A percentile compares a stretch with the other conserved stretches of the same genome.
Conservation (phyloP, 2,113 vertebrate genomes). For the Rynchops niger region DNA sequence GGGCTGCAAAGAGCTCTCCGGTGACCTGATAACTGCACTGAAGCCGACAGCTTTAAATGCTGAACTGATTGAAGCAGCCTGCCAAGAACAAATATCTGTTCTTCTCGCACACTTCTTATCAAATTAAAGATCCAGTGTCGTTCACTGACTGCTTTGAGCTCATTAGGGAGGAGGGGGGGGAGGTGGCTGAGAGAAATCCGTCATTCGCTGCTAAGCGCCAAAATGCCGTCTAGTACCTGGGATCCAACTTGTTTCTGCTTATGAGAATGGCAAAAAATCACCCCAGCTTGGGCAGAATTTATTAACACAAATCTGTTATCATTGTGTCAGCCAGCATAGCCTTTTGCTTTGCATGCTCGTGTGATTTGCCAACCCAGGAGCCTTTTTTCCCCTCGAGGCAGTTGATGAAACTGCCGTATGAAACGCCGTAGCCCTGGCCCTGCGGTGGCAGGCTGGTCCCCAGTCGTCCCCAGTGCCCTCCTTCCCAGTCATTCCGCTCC, state of each 20-base stretch:
- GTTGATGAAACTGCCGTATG: not conserved
- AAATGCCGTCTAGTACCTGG: not conserved
- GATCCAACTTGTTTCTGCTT: not conserved
- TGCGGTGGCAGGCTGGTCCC: not conserved
- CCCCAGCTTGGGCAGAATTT: not conserved
- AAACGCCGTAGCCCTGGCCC: too few species aligned
- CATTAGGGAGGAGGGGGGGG: not conserved
- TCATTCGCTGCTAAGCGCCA: not conserved
- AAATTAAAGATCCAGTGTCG: not conserved
- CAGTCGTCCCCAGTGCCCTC: not conserved
- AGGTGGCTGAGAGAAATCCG: not conserved
- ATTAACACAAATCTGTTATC: not conserved
- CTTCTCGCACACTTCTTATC: not conserved
- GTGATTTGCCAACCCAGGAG: not conserved
- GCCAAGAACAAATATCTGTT: not conserved
- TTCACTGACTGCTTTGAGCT: not conserved
- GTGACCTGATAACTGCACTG: not conserved
- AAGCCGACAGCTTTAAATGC: accelerated
- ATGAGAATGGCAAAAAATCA: not conserved
- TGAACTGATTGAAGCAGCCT: not conserved
- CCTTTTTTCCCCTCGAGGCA: not conserved
- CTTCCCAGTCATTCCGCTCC: accelerated
- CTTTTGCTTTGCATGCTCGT: accelerated
- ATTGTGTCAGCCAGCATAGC: accelerated
- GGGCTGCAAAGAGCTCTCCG: too few species aligned